Conservation (phyloP, 2,113 vertebrate genomes). For the Pungitius pungitius region DNA sequence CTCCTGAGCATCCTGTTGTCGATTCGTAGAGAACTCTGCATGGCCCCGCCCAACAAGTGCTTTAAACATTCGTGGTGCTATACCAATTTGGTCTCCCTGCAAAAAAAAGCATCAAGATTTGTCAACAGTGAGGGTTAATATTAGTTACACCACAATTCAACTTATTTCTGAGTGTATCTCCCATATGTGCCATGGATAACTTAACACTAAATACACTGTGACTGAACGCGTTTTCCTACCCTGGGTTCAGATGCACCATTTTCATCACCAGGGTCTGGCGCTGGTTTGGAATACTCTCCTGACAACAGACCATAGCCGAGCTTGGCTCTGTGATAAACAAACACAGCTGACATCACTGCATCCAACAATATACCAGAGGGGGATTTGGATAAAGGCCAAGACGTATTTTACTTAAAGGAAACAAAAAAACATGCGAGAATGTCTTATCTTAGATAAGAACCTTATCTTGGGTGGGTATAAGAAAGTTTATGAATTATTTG, state of each 20-base stretch:
- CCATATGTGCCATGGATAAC: background rate
- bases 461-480: slow-evolving; percentile 12
- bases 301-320: slow-evolving; percentile 93
- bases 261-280: slow-evolving; percentile 85
- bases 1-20: slow-evolving; percentile 98
- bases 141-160: background rate
- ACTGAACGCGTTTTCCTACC: slow-evolving; percentile 71
- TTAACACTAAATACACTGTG: slow-evolving; percentile 9
- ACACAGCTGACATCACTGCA: slow-evolving; percentile 43
- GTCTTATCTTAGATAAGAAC: slow-evolving; percentile 1
- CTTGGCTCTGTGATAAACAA: slow-evolving; percentile 86
- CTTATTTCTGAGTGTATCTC: slow-evolving; percentile 6
- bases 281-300: slow-evolving; percentile 95
- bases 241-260: slow-evolving; percentile 85
- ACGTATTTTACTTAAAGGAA: slow-evolving; percentile 34
- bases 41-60: slow-evolving; percentile 95
- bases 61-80: slow-evolving; percentile 97
- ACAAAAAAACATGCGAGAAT: slow-evolving; percentile 5
- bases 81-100: slow-evolving; percentile 93
- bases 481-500: background rate
- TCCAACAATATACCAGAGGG: slow-evolving; percentile 10
- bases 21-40: slow-evolving; percentile 97
- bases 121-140: background rate
- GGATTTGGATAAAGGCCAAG: slow-evolving; percentile 18
- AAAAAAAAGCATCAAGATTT: slow-evolving; percentile 24